These are phyloP conservation scores for Eudasyphora cyanicolor DNA, from an alignment of 2,888 invertebrate species.

Conservation along the genomic window DNA sequence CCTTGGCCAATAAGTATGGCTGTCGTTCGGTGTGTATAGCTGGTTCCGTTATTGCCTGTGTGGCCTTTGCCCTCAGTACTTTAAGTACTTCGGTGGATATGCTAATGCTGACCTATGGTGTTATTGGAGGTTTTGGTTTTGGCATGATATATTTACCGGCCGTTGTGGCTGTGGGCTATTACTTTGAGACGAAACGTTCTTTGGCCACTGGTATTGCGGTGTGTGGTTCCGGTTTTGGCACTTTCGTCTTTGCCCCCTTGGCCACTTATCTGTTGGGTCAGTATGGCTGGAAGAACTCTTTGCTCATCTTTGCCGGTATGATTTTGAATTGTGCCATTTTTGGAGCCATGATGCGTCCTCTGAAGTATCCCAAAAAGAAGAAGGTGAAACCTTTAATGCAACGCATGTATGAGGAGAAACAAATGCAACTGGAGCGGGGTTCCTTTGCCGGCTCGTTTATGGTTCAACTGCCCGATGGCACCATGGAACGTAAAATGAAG, in stretches of 20 bases:
- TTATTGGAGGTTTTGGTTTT: conserved; percentile 95
- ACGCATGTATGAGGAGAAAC: conserved; percentile 95
- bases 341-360: conserved; percentile 82
- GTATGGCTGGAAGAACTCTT: conserved; percentile 94
- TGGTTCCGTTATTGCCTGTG: conserved; percentile 91
- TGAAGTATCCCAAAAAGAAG: conserved; percentile 80
- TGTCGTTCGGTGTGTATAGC: conserved; percentile 96
- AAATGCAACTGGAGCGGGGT: conserved; percentile 93
- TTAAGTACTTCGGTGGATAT: conserved; percentile 92
- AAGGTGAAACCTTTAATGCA: conserved; percentile 89
- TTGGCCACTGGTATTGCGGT: conserved; percentile 97
- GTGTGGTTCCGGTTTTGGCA: conserved; percentile 97
- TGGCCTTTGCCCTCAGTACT: conserved; percentile 93
- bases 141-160: conserved; percentile 97
- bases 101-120: conserved; percentile 95
- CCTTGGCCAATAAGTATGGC: conserved; percentile 97
- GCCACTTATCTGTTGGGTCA: conserved; percentile 88
- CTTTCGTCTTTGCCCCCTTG: conserved; percentile 96
- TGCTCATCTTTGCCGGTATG: conserved; percentile 94
- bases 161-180: conserved; percentile 97
- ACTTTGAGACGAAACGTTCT: conserved; percentile 97
- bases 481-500: conserved; percentile 93
- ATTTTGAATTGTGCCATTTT: conserved; percentile 95
- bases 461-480: conserved; percentile 94
- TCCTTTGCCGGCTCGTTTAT: conserved; percentile 92